Base-by-base conservation (phyloP, 2,797 vertebrate genomes). In the Brachyalestes nurse region DNA sequence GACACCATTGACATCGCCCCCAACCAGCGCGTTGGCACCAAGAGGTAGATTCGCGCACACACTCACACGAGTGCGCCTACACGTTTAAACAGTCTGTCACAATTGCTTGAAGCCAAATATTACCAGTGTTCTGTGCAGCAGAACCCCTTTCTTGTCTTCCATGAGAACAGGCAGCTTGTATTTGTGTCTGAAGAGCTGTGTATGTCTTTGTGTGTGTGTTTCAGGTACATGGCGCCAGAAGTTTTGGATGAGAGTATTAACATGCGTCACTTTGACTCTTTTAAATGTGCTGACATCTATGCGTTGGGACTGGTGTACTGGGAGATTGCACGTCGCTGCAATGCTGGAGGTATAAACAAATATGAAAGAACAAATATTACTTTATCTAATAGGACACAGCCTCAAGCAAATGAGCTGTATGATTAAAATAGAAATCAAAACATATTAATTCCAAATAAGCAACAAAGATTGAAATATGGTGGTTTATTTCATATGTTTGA, bases 171-270 rank as follows among this genome's bases (percentile, higher is more conserved):
- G 6, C 53, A 47, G n/a, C 34, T 51, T 28, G 40, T 75, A 28
- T 61, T 58, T 75, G 55, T 71, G 45, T 62, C 19, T 81, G 16
- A 73, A 21, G 5, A 51, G 17, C 38, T 28, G 40, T n/a, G 55
- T 75, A 12, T 45, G 17, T 65, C 5, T 45, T 1, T 66, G 45
- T 65, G 17, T 79, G 40, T 58, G 21, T 83, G 28, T 74, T 72
- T 78, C 93, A 99, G 97, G 77, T 99, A 98, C 90, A 99, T 99
- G 97, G 97, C 97, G 64, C 97, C 97, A 0, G 97, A 99, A 89
- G 97, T 99, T 16, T 88, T 99, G 87, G 97, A 98, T 79, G 97
- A 98, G 89, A 98, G 95, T 25, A 97, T 99, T 88, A 99, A 99
- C 90, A 98, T 96, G 95, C 96, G 96, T 83, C 97, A 99, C 92